Base-by-base conservation (phyloP, 2,888 invertebrate genomes). In the Drosophila maculinotata region DNA sequence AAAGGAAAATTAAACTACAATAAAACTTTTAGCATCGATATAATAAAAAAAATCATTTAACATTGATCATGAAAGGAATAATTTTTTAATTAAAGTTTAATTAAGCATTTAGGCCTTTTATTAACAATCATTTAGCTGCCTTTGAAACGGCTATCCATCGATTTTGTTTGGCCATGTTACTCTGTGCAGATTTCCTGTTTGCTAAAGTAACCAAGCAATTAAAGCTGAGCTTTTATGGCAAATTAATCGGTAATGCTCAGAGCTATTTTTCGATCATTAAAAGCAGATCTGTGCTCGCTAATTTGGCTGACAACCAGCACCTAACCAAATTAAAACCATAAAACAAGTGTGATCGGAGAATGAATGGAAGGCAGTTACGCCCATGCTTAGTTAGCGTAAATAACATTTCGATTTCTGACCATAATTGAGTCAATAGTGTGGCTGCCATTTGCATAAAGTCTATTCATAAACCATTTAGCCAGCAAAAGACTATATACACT, bases 211-310 rank as follows among this genome's bases (percentile, higher is more conserved):
- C 25, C 25, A 25, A 48, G 38, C 54, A 79, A 62, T 75, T 60
- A 71, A 74, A 66, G 73, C 72, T 45, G 42, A 36, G 39, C 79
- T 42, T 82, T 82, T 80, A 79, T 69, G 79, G 79, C 76, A 70
- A 67, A 69, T 71, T 79, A 79, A 79, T 73, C 73, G 69, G 49
- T 9, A 14, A 14, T 20, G 57, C 53, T 76, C 57, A 42, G 26
- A 56, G 49, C 31, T 49, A 68, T 62, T 70, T 75, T 68, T 62
- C 39, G 51, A 56, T 58, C 80, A 80, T 83, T 80, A 70, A 80
- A 72, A 77, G 66, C 75, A 75, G 80, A 79, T 79, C 72, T 64
- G 26, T 41, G 48, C 45, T 25, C 26, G 59, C 49, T 62, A 63
- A 82, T 76, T 79, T 76, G 79, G 70, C 59, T 33, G 38, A 47